Conservation (phyloP, 2,888 invertebrate genomes). For the Oligia strigilis region DNA sequence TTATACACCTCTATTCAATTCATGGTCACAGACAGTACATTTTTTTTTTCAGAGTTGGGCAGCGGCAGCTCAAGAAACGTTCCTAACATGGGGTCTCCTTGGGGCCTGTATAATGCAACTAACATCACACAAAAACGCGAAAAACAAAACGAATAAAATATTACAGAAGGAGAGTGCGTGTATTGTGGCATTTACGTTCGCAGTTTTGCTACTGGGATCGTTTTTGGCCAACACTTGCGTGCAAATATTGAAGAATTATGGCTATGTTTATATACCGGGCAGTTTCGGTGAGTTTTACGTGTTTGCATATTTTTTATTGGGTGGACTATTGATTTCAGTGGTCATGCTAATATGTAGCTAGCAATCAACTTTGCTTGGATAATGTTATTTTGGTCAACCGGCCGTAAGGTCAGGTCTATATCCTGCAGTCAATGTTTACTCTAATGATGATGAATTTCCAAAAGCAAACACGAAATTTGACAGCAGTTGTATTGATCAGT, state of each 20-base stretch:
- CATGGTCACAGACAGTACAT: conserved; percentile 46
- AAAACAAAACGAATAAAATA: conserved; percentile 88
- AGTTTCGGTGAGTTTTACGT: conserved; percentile 94
- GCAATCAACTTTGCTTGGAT: neutral
- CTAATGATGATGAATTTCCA: neutral
- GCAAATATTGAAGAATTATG: conserved; percentile 93
- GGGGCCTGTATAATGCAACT: conserved; percentile 95
- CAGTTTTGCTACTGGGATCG: conserved; percentile 94
- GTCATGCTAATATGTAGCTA: neutral
- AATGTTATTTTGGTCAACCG: neutral
- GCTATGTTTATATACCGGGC: conserved; percentile 94
- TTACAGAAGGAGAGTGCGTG: conserved; percentile 89
- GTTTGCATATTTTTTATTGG: conserved; percentile 14
- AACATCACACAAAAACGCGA: conserved; percentile 93
- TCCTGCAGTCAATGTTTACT: neutral
- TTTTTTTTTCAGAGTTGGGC: conserved; percentile 93
- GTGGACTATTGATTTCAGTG: neutral
- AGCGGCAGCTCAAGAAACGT: conserved; percentile 96
- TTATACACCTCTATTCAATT: conserved; percentile 17
- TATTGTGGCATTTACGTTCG: conserved; percentile 92
- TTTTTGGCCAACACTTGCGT: conserved; percentile 96
- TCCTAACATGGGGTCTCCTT: conserved; percentile 96
- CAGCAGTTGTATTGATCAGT: neutral
- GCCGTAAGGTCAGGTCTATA: neutral
- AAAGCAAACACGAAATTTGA: neutral